These are phyloP conservation scores for Kradibia gibbosae DNA, from an alignment of 1,140 invertebrate species.

Conservation along the genomic window DNA sequence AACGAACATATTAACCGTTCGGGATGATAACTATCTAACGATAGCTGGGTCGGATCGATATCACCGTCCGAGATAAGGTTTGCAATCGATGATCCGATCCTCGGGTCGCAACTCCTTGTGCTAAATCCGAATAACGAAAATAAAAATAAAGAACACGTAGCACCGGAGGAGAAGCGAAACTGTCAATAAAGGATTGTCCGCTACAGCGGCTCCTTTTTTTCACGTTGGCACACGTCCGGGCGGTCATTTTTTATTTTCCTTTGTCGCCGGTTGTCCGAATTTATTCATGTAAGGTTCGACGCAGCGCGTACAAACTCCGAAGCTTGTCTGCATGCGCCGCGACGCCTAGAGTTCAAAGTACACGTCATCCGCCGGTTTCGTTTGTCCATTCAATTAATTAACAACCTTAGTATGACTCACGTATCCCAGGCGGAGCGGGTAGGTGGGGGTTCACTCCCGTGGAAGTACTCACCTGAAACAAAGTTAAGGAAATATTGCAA, in stretches of 20 bases:
- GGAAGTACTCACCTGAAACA: slow-evolving; percentile 26
- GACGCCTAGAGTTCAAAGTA: not conserved
- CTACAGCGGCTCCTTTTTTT: not conserved
- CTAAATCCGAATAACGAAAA: not conserved
- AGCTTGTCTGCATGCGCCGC: not conserved
- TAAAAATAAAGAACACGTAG: not conserved
- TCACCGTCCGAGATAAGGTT: not conserved
- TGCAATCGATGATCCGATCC: not conserved
- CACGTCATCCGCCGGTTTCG: not conserved
- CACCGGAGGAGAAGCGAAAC: slow-evolving; percentile 15
- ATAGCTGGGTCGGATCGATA: not conserved
- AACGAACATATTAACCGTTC: no score
- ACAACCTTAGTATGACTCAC: not conserved
- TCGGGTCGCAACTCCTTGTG: not conserved
- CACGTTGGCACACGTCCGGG: not conserved
- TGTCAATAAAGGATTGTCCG: slow-evolving; percentile 46
- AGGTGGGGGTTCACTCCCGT: not conserved
- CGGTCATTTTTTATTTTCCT: not conserved
- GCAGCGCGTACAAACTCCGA: not conserved
- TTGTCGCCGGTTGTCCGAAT: not conserved
- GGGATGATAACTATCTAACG: no score
- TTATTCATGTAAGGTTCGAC: not conserved
- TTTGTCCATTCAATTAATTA: not conserved
- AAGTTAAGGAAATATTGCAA: not conserved
- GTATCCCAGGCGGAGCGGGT: not conserved